Evolutionary conservation across 2,113 vertebrate genomes (phyloP), one percentile per base, ranked within the genome.

Genomic region (Lophotis ruficrista): DNA sequence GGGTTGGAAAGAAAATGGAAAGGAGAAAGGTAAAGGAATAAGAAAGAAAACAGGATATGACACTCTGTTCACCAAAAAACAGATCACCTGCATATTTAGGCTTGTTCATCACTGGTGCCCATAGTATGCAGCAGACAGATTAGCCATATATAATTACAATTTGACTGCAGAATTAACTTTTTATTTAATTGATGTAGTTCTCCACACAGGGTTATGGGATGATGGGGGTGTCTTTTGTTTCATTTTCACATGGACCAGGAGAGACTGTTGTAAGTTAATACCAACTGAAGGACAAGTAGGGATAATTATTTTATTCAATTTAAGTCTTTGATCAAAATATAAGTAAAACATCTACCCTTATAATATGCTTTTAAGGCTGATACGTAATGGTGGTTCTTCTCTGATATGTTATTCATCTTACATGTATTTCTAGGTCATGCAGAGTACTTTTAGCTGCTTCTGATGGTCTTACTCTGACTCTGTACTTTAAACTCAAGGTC

Each of bases 401-500:
- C 43, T 90, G 71, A 57, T 70, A 82, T 22, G 54, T 90, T 75
- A 80, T 90, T 58, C 35, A 81, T 88, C 82, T 91, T 77, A 51
- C 21, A 58, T 53, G 5, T 61, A 78, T 91, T 94, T 87, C 27
- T 72, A 82, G 38, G 61, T 89, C 53, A 90, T 50, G 37, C 38
- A 85, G 41, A 17, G 47, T 66, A 47, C 45, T 76, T 91, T 68
- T 47, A 81, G 58, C 51, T 95, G 73, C 68, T 76, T 75, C 35
- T 77, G 45, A 53, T n/a, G 73, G 86, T 83, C 72, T 86, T 35
- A 84, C 4, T 2, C 25, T 96, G 77, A 66, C 33, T 93, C 84
- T 93, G 72, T 81, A 61, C 75, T 96, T 77, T 78, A 95, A 94
- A 51, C 43, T 77, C 87, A 83, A 24, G 61, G 72, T 60, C 61